Conservation (phyloP, 2,888 invertebrate genomes). For the Amblyjoppa fuscipennis region DNA sequence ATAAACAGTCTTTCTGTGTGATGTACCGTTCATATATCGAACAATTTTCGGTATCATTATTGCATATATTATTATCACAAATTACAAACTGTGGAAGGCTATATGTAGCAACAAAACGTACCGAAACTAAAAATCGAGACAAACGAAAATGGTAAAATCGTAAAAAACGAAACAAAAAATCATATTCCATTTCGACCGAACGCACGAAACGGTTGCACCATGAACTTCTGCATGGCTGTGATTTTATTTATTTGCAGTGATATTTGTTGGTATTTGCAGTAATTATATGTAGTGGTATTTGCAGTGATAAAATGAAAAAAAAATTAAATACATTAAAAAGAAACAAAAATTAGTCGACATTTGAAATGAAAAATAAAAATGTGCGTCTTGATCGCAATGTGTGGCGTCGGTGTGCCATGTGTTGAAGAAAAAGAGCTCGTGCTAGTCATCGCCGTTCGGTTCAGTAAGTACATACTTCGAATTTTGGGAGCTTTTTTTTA, state of each 20-base stretch:
- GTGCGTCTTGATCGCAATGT: constrained; percentile 29
- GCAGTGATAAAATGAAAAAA: neutral
- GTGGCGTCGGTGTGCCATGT: constrained; percentile 74
- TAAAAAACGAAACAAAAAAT: constrained; percentile 4
- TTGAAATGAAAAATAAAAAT: neutral
- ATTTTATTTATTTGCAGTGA: no score
- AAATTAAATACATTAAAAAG: neutral
- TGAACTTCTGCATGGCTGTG: constrained; percentile 35
- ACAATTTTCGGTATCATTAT: no score
- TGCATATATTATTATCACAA: no score
- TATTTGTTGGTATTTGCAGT: no score
- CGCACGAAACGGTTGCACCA: constrained; percentile 47
- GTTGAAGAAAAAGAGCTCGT: constrained; percentile 67
- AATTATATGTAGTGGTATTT: no score
- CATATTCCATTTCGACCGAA: constrained; percentile 27
- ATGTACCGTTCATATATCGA: neutral
- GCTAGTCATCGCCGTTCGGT: constrained; percentile 69
- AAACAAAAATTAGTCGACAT: neutral
- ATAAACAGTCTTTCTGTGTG: neutral
- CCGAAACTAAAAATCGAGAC: no score
- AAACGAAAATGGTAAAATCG: no score
- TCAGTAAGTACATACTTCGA: constrained; percentile 72
- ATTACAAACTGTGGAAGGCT: no score
- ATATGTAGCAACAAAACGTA: no score
- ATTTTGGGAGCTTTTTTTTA: no score